Percentiles rank a stretch among this genome's conserved stretches.
Evolutionary conservation across 2,797 vertebrate genomes (phyloP).

Genomic region (Rhynchotus rufescens): DNA sequence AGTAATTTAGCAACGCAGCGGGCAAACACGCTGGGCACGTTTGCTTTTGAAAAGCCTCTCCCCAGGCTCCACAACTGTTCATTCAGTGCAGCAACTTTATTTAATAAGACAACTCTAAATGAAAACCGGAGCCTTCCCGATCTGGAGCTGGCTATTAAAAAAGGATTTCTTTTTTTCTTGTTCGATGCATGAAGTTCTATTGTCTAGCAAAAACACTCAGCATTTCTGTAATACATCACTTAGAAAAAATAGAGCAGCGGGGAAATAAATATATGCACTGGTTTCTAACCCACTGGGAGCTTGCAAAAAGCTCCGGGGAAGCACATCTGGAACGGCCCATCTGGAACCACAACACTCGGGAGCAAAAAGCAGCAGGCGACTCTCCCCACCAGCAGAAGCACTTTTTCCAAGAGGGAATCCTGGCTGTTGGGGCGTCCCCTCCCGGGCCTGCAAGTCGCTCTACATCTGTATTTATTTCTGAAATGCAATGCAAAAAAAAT

Average conservation of each 20-base stretch:
- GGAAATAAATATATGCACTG: not conserved
- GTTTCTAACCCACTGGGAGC: not conserved
- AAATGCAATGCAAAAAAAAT: not conserved
- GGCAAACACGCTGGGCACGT: not conserved
- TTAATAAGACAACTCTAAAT: not conserved
- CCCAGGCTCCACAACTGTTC: not conserved
- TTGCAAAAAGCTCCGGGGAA: not conserved
- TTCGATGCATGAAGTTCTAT: not conserved
- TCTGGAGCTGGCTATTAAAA: not conserved
- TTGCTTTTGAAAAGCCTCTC: not conserved
- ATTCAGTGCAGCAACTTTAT: constrained; percentile 17
- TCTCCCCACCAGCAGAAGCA: not conserved
- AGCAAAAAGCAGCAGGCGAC: not conserved
- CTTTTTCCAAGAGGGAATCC: not conserved
- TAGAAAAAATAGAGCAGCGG: accelerated
- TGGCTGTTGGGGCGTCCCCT: too few relatives aligned
- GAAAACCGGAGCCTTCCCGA: not conserved
- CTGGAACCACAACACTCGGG: not conserved
- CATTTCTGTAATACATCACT: not conserved
- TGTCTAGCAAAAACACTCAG: not conserved
- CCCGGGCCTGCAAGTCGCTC: too few relatives aligned
- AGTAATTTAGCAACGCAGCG: not conserved
- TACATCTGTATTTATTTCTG: not conserved
- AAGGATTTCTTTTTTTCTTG: not conserved
- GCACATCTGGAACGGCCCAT: accelerated